Evolutionary conservation across 2,888 invertebrate genomes (phyloP).

Genomic region (Prenolepis imparis): DNA sequence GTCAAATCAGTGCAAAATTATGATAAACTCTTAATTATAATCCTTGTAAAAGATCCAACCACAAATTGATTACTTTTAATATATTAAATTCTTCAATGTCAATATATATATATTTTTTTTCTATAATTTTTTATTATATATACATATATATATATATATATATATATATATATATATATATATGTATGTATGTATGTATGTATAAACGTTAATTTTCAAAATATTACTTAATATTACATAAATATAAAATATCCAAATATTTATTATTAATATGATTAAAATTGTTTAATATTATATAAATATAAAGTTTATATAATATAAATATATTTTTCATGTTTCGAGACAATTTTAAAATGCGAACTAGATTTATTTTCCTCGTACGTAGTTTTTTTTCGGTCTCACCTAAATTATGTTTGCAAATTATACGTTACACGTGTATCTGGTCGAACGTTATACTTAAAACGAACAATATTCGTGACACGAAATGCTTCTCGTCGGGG

Average conservation of each 20-base stretch:
- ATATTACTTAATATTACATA: background rate
- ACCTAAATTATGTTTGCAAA: background rate
- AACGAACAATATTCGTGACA: background rate
- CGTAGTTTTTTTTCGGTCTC: background rate
- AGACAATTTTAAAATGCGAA: background rate
- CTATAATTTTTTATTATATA: too few relatives aligned
- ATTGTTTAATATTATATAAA: too few relatives aligned
- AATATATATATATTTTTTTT: background rate
- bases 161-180: too few relatives aligned
- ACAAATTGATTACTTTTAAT: background rate
- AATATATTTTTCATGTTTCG: background rate
- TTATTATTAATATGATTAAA: too few relatives aligned
- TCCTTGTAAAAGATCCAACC: background rate
- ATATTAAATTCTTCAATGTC: background rate
- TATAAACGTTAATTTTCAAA: background rate
- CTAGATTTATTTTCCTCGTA: background rate
- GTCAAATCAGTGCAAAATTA: background rate
- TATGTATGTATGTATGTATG: too few relatives aligned
- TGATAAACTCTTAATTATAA: background rate
- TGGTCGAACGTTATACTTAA: background rate
- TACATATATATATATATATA: background rate
- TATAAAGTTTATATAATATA: background rate
- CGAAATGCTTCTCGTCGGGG: background rate
- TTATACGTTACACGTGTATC: background rate
- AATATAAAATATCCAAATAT: background rate